Conservation (phyloP, 2,888 invertebrate genomes). For the Habroteleia sp. region DNA sequence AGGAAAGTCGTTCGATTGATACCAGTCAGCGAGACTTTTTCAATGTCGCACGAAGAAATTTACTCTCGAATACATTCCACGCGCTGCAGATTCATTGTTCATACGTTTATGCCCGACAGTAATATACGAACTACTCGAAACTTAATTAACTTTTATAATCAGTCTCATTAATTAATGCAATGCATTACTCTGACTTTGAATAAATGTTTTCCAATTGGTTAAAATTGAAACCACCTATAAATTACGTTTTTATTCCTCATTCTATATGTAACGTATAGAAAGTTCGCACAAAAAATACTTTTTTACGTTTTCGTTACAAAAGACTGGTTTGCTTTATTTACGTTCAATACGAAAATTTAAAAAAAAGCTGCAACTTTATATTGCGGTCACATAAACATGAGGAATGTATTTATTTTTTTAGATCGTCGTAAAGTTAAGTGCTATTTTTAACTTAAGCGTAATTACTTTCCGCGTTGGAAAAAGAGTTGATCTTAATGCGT, state of each 20-base stretch:
- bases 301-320: too few species aligned
- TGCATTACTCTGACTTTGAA: background rate
- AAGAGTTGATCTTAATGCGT: slow-evolving; percentile 39
- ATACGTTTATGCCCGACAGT: slow-evolving; percentile 35
- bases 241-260: background rate
- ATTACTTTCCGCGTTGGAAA: slow-evolving; percentile 36
- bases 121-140: slow-evolving; percentile 38
- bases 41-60: slow-evolving; percentile 26
- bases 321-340: too few species aligned
- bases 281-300: background rate
- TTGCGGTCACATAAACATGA: slow-evolving; percentile 4
- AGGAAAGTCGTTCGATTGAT: slow-evolving; percentile 32
- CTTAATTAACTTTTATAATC: slow-evolving; percentile 39
- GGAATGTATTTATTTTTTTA: slow-evolving; percentile 13
- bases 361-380: too few species aligned
- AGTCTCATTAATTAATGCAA: slow-evolving; percentile 26
- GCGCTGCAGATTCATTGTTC: slow-evolving; percentile 27
- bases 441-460: slow-evolving; percentile 16
- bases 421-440: slow-evolving; percentile 16
- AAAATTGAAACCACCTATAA: slow-evolving; percentile 1
- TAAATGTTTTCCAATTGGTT: slow-evolving; percentile 13
- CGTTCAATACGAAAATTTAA: background rate
- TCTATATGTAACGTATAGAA: background rate
- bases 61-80: slow-evolving; percentile 28
- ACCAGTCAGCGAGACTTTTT: slow-evolving; percentile 7